phyloP scores from a whole-genome alignment of 2,888 invertebrate species.

The Dendrolimus houi region DNA sequence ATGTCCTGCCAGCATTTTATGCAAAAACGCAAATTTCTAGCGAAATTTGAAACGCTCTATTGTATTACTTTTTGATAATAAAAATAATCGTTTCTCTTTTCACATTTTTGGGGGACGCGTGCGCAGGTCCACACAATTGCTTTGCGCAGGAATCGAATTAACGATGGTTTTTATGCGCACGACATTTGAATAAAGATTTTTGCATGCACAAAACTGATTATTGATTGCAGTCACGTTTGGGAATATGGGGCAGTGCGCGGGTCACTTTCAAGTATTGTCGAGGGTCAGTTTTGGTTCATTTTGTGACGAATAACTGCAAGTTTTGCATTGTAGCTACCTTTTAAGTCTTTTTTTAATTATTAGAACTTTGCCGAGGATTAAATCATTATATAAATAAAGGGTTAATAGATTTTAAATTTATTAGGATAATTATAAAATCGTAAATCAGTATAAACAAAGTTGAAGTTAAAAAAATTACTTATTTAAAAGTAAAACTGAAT shows the following conservation, averaged over 20 bases:
- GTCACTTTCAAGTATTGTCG: background rate
- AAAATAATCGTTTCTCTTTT: constrained; percentile 62
- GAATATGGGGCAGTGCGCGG: constrained; percentile 19
- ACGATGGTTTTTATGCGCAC: constrained; percentile 62
- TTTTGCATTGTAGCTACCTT: too few relatives aligned
- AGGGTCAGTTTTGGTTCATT: background rate
- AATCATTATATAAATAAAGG: too few relatives aligned
- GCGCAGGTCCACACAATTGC: constrained; percentile 26
- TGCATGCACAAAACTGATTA: constrained; percentile 46
- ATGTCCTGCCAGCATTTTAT: constrained; percentile 57
- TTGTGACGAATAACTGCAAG: background rate
- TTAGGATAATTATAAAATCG: too few relatives aligned
- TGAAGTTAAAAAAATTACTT: too few relatives aligned
- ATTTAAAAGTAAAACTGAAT: too few relatives aligned
- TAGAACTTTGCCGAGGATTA: too few relatives aligned
- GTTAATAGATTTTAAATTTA: too few relatives aligned
- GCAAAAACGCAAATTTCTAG: constrained; percentile 75
- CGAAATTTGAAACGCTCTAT: constrained; percentile 74
- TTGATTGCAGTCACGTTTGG: constrained; percentile 31
- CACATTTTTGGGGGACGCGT: constrained; percentile 59
- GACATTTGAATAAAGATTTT: constrained; percentile 53
- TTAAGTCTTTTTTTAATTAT: too few relatives aligned
- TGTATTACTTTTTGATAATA: constrained; percentile 46
- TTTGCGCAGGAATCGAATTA: constrained; percentile 51
- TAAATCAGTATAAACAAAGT: too few relatives aligned